Percentiles rank a stretch among this genome's conserved stretches.
phyloP scores from a whole-genome alignment of 2,888 invertebrate genomes.

The Thera obeliscata region DNA sequence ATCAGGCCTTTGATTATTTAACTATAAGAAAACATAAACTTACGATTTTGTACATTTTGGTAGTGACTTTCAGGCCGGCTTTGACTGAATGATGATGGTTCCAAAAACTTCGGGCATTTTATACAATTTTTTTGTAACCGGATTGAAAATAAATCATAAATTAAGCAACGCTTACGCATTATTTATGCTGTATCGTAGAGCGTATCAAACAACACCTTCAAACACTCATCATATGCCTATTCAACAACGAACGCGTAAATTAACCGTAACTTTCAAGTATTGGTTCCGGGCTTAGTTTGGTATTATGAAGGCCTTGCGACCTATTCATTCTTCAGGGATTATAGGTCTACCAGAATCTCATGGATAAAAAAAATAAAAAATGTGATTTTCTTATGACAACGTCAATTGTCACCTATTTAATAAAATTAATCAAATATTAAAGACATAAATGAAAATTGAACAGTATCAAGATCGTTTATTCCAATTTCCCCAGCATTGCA shows the following conservation, averaged over 20 bases:
- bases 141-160: conserved; percentile 28
- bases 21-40: conserved; percentile 10
- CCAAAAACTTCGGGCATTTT: conserved; percentile 20
- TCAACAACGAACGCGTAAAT: conserved; percentile 14
- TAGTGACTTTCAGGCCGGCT: conserved; percentile 32
- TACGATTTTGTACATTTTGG: conserved; percentile 36
- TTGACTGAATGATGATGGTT: conserved; percentile 32
- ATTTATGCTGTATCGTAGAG: conserved; percentile 7
- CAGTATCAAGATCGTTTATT: no score
- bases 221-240: conserved; percentile 7
- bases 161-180: conserved; percentile 25
- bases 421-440: no score
- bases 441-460: no score
- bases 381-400: no score
- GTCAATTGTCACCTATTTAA: no score
- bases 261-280: background rate
- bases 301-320: background rate
- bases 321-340: no score
- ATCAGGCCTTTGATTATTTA: background rate
- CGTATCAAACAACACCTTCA: conserved; percentile 10
- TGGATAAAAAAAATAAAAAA: no score
- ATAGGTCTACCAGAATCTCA: no score
- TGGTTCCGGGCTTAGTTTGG: background rate
- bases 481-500: no score
- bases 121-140: conserved; percentile 33